Evolutionary conservation across 2,888 invertebrate species (phyloP).

Genomic region (Vesta saturnalis): DNA sequence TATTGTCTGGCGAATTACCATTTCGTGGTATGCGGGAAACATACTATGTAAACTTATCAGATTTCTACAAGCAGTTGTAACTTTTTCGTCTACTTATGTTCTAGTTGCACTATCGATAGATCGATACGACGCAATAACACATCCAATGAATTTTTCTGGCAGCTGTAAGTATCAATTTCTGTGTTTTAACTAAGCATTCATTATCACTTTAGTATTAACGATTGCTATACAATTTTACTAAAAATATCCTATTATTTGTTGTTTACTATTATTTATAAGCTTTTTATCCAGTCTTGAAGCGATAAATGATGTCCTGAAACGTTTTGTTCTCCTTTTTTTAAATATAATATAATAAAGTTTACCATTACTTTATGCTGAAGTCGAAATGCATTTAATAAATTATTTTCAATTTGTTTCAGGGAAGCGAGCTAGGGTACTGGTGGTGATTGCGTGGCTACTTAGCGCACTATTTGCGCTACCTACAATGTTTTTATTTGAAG

Average conservation of each 20-base stretch:
- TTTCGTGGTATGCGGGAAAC: conserved; percentile 90
- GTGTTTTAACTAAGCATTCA: not conserved
- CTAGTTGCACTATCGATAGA: conserved; percentile 92
- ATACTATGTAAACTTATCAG: conserved; percentile 87
- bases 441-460: conserved; percentile 83
- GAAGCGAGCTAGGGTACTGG: conserved; percentile 83
- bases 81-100: conserved; percentile 93
- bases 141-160: conserved; percentile 95
- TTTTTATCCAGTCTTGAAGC: too few relatives aligned
- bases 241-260: too few relatives aligned
- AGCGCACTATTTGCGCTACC: conserved; percentile 86
- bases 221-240: too few relatives aligned
- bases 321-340: conserved; percentile 4
- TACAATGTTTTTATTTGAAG: conserved; percentile 82
- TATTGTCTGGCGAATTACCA: conserved; percentile 88
- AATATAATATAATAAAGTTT: conserved; percentile 15
- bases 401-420: conserved; percentile 67
- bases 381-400: conserved; percentile 28
- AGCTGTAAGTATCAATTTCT: conserved; percentile 79
- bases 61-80: conserved; percentile 87
- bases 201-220: too few relatives aligned
- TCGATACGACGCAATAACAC: conserved; percentile 91
- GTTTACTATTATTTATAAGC: too few relatives aligned
- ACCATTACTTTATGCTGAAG: conserved; percentile 18
- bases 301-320: too few relatives aligned